These are phyloP conservation scores for Drosophila albomicans DNA, from an alignment of 1,140 invertebrate species.

Conservation along the genomic window DNA sequence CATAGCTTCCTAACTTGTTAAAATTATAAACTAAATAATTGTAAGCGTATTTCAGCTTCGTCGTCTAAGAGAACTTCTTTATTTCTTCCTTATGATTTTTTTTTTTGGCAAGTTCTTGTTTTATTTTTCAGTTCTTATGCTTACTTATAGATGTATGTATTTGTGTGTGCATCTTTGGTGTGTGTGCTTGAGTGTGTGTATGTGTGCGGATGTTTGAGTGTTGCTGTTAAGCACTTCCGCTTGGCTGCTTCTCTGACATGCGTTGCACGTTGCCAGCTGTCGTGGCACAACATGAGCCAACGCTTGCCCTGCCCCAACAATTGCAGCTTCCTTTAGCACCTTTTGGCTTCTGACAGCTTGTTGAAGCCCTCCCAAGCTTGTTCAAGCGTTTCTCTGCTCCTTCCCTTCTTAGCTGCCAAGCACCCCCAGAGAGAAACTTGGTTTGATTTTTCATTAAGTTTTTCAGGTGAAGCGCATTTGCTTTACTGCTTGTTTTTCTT, in stretches of 20 bases:
- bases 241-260: constrained; percentile 68
- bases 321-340: constrained; percentile 55
- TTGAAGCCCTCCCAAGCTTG: not conserved
- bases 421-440: constrained; percentile 22
- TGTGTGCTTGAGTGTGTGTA: not conserved
- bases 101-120: constrained; percentile 34
- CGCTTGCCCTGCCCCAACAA: constrained; percentile 3
- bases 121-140: constrained; percentile 45
- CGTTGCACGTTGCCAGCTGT: constrained; percentile 50
- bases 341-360: constrained; percentile 66
- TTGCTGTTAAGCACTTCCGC: constrained; percentile 73
- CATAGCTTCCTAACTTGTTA: too few species aligned
- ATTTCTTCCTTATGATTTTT: not conserved
- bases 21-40: too few species aligned
- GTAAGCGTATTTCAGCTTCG: not conserved
- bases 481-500: not conserved
- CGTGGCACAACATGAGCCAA: constrained; percentile 22
- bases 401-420: not conserved
- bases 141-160: not conserved
- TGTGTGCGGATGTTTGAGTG: constrained; percentile 22
- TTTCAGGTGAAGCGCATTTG: constrained; percentile 38
- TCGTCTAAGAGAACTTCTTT: not conserved
- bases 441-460: constrained; percentile 79
- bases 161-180: constrained; percentile 34
- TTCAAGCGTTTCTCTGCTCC: not conserved